Percentiles rank a stretch among this genome's conserved stretches.
These are phyloP conservation scores for Vespertilio murinus DNA, from an alignment of 2,797 vertebrate species.

Conservation along the genomic window DNA sequence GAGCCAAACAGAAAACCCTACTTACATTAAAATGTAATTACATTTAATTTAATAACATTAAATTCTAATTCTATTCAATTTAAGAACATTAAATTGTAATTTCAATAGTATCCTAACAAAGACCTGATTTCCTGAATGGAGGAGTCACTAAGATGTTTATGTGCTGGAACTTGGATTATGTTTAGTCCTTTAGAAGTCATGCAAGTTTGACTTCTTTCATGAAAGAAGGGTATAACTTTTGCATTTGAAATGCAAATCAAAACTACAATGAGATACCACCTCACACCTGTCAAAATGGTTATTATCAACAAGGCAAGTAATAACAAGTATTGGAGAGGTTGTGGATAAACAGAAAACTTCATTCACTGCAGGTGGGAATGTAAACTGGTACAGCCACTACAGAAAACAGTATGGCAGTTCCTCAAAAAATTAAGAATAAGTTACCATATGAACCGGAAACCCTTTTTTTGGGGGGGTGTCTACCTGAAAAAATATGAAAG, in stretches of 20 bases:
- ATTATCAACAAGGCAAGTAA: background rate
- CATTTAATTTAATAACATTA: conserved; percentile 3
- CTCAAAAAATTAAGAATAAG: background rate
- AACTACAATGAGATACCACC: background rate
- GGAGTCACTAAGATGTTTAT: background rate
- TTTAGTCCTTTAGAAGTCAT: background rate
- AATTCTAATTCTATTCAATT: conserved; percentile 10
- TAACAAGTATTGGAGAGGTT: background rate
- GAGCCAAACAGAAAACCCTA: conserved; percentile 6
- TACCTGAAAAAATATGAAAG: background rate
- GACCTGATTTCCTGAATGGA: background rate
- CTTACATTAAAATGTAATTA: background rate
- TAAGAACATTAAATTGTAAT: background rate
- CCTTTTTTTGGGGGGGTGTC: background rate
- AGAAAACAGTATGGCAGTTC: background rate
- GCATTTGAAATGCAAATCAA: background rate
- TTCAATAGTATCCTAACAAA: conserved; percentile 24
- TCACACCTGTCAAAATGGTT: background rate
- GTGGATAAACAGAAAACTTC: background rate
- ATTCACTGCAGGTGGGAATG: background rate
- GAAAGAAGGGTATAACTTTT: background rate
- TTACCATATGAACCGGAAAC: background rate
- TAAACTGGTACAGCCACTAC: background rate
- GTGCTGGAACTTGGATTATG: background rate
- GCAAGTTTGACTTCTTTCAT: background rate